A percentile compares a stretch with the other conserved stretches of the same genome.
Conservation (phyloP, 2,888 invertebrate genomes). For the Ceramica pisi region DNA sequence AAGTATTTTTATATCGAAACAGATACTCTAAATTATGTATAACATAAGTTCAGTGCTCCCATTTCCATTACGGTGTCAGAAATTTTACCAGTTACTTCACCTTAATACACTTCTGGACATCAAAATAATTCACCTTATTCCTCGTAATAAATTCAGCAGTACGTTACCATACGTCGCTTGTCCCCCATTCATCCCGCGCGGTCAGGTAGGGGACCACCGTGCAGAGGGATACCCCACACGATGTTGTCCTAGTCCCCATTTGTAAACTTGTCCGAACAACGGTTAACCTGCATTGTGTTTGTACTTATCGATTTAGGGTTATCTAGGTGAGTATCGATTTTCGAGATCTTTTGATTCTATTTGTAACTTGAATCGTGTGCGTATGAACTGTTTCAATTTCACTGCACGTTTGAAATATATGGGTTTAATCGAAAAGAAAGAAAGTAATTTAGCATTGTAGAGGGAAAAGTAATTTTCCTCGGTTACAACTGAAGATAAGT, state of each 20-base stretch:
- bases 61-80: neutral
- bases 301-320: constrained; percentile 51
- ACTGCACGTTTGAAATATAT: neutral
- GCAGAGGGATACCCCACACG: constrained; percentile 52
- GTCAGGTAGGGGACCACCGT: constrained; percentile 59
- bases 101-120: neutral
- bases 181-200: constrained; percentile 45
- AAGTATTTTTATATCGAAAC: neutral
- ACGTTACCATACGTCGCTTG: constrained; percentile 40
- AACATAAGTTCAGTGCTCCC: neutral
- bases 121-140: constrained; percentile 38
- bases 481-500: neutral
- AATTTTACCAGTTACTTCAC: neutral
- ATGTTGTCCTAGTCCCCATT: constrained; percentile 47
- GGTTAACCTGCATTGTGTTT: constrained; percentile 52
- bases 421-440: neutral
- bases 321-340: constrained; percentile 44
- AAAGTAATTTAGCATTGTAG: neutral
- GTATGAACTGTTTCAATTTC: neutral
- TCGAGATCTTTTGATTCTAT: constrained; percentile 30
- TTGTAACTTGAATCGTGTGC: neutral
- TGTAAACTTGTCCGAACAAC: constrained; percentile 54
- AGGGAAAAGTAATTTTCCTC: neutral
- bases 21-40: neutral
- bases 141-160: constrained; percentile 37